Evolutionary conservation across 2,113 vertebrate genomes (phyloP).

Genomic region (Mionectes macconnelli): DNA sequence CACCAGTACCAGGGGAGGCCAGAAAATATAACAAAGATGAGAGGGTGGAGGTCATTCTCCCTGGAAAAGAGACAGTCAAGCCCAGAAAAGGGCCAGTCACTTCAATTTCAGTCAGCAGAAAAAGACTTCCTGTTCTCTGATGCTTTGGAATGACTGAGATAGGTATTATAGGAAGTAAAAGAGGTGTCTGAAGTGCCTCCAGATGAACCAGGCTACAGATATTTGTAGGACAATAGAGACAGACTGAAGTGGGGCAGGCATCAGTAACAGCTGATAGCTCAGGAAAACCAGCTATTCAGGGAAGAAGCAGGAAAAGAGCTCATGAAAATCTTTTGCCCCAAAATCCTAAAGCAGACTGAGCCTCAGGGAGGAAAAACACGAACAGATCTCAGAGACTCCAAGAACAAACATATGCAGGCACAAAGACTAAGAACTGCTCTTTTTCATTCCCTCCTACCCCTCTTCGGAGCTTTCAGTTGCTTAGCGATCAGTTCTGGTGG

Average conservation of each 20-base stretch:
- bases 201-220: background rate
- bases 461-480: background rate
- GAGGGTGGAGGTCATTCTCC: background rate
- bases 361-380: background rate
- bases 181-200: background rate
- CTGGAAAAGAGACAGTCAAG: background rate
- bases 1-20: background rate
- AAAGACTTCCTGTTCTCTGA: background rate
- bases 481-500: background rate
- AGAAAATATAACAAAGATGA: background rate
- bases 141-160: background rate
- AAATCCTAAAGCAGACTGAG: background rate
- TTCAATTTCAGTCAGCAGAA: background rate
- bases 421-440: background rate
- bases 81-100: background rate
- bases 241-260: background rate
- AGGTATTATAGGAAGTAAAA: background rate
- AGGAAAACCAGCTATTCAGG: background rate
- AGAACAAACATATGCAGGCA: background rate
- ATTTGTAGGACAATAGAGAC: background rate
- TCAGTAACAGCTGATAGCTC: background rate
- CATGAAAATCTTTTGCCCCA: background rate
- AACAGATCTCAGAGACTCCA: background rate
- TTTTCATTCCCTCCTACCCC: background rate
- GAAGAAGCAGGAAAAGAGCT: background rate